phyloP scores from a whole-genome alignment of 2,888 invertebrate genomes.

The Clostera curtula region DNA sequence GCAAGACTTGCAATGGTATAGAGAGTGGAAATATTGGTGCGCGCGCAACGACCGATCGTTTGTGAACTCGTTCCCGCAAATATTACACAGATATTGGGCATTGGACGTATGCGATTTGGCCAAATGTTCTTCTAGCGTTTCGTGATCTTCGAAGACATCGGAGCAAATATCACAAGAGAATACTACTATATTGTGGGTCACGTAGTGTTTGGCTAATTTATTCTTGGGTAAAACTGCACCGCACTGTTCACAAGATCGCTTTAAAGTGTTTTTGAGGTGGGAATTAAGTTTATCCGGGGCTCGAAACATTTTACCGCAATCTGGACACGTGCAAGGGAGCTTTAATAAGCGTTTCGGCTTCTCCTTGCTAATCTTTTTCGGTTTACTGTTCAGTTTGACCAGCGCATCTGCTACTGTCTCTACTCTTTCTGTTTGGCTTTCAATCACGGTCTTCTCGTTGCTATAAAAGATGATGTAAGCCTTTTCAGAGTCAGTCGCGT shows the following conservation, averaged over 20 bases:
- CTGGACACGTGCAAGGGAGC: conserved; percentile 27
- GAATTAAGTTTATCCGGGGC: conserved; percentile 32
- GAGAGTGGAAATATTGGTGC: conserved; percentile 42
- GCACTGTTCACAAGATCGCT: conserved; percentile 39
- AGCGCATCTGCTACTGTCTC: conserved; percentile 20
- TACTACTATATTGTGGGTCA: conserved; percentile 24
- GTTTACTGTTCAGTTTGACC: conserved; percentile 22
- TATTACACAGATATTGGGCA: conserved; percentile 26
- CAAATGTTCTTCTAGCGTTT: conserved; percentile 24
- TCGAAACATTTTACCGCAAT: conserved; percentile 39
- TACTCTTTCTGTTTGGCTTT: conserved; percentile 24
- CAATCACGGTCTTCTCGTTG: conserved; percentile 23
- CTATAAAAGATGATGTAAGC: conserved; percentile 37
- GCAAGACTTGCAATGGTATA: conserved; percentile 46
- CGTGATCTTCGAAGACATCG: conserved; percentile 29
- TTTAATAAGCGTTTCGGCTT: conserved; percentile 5
- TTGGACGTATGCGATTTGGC: conserved; percentile 22
- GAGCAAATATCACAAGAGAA: conserved; percentile 35
- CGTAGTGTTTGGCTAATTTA: conserved; percentile 32
- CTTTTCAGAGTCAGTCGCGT: conserved; percentile 27
- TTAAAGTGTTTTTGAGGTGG: conserved; percentile 40
- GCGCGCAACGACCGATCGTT: conserved; percentile 43
- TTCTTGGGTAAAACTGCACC: conserved; percentile 31
- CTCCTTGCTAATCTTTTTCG: conserved; percentile 4
- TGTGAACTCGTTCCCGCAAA: conserved; percentile 40